Conservation (phyloP, 1,140 invertebrate genomes). For the Heliothis virescens region DNA sequence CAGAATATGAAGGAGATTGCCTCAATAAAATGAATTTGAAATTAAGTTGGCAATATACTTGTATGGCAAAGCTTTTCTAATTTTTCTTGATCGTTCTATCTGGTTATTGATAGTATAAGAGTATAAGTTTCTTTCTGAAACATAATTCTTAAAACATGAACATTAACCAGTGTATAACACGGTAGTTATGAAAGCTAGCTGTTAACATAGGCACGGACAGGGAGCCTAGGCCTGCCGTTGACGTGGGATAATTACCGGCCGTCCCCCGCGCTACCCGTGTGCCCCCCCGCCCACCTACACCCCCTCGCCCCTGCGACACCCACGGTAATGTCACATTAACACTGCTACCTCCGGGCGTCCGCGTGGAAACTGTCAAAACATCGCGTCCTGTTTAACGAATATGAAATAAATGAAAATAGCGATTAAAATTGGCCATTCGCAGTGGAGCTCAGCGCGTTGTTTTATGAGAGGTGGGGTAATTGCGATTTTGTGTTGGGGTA, state of each 20-base stretch:
- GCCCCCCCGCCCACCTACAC: conserved; percentile 39
- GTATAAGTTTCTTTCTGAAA: background rate
- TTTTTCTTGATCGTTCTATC: no score
- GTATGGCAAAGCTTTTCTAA: no score
- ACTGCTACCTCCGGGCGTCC: conserved; percentile 66
- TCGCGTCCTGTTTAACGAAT: conserved; percentile 74
- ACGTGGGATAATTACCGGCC: conserved; percentile 81
- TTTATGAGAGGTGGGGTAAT: background rate
- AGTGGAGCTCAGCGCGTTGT: background rate
- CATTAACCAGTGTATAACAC: conserved; percentile 40
- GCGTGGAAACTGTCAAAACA: conserved; percentile 80
- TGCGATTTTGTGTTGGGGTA: conserved; percentile 25
- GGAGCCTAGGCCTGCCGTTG: conserved; percentile 78
- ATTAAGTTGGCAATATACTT: no score
- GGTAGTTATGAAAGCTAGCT: conserved; percentile 68
- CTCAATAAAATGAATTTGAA: background rate
- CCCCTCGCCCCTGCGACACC: conserved; percentile 46
- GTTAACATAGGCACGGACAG: conserved; percentile 74
- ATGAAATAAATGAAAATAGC: conserved; percentile 73
- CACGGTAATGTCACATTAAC: conserved; percentile 82
- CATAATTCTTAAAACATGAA: background rate
- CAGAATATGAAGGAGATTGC: background rate
- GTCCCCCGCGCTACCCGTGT: conserved; percentile 53
- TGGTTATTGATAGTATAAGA: no score
- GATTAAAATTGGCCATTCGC: conserved; percentile 46